phyloP scores from a whole-genome alignment of 1,140 invertebrate species.

The Drusus annulatus region DNA sequence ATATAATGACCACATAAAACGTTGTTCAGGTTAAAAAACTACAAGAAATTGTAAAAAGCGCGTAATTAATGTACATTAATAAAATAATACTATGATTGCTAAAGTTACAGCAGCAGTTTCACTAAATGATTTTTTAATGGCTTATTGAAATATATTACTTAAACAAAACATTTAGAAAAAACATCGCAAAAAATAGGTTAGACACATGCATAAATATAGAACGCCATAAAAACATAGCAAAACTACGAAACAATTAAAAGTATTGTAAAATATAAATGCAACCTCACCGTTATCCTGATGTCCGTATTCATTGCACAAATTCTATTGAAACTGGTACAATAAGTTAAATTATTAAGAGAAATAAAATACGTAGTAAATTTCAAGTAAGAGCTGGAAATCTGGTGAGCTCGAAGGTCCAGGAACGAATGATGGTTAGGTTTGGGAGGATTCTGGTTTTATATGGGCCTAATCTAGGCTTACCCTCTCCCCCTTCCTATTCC shows the following conservation, averaged over 20 bases:
- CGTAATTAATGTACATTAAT: too few relatives aligned
- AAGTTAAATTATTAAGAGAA: neutral
- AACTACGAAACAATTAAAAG: neutral
- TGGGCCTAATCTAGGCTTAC: neutral
- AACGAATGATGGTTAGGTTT: constrained; percentile 8
- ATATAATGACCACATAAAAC: too few relatives aligned
- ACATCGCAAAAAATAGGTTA: too few relatives aligned
- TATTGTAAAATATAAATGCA: neutral
- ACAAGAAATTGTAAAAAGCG: too few relatives aligned
- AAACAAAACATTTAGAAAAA: too few relatives aligned
- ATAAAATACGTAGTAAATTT: too few relatives aligned
- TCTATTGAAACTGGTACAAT: neutral
- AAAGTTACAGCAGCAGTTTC: too few relatives aligned
- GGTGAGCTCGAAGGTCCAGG: neutral
- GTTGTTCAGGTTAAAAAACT: too few relatives aligned
- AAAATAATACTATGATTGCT: too few relatives aligned
- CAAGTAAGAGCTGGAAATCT: neutral
- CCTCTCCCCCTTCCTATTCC: neutral
- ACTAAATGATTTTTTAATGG: too few relatives aligned
- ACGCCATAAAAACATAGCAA: neutral
- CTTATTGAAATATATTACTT: too few relatives aligned
- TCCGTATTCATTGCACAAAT: constrained; percentile 53
- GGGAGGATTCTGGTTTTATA: constrained; percentile 24
- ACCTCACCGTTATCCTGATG: constrained; percentile 55
- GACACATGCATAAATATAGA: too few relatives aligned